Percentiles rank a stretch among this genome's conserved stretches.
Conservation (phyloP, 1,140 invertebrate species). For the Penaeus vannamei region DNA sequence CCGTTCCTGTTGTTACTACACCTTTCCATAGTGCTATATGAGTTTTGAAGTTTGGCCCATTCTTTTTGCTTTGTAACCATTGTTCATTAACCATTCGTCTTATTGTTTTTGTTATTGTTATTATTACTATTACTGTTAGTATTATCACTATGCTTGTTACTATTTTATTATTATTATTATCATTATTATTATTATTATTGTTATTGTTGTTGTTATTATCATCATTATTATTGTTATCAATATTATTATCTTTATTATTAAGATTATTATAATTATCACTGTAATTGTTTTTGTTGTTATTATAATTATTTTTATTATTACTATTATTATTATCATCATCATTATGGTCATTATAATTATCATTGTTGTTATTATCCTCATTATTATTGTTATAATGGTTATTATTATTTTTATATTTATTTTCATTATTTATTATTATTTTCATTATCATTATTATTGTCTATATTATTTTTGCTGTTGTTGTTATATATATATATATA, state of each 20-base stretch:
- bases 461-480: background rate
- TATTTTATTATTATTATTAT: background rate
- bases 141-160: background rate
- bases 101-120: background rate
- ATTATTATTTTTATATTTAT: conserved; percentile 8
- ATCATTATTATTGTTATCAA: background rate
- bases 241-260: background rate
- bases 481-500: no score
- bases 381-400: background rate
- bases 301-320: no score
- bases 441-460: conserved; percentile 10
- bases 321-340: conserved; percentile 16
- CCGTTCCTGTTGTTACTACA: no score
- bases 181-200: background rate
- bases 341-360: conserved; percentile 7
- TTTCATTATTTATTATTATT: conserved; percentile 16
- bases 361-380: conserved; percentile 8
- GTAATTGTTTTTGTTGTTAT: background rate
- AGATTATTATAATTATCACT: background rate
- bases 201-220: background rate
- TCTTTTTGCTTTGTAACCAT: no score
- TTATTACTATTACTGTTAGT: background rate
- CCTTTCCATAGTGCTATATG: no score
- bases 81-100: no score
- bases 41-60: no score